These are phyloP conservation scores for Drosophila mayri DNA, from an alignment of 1,140 invertebrate genomes.

Conservation along the genomic window DNA sequence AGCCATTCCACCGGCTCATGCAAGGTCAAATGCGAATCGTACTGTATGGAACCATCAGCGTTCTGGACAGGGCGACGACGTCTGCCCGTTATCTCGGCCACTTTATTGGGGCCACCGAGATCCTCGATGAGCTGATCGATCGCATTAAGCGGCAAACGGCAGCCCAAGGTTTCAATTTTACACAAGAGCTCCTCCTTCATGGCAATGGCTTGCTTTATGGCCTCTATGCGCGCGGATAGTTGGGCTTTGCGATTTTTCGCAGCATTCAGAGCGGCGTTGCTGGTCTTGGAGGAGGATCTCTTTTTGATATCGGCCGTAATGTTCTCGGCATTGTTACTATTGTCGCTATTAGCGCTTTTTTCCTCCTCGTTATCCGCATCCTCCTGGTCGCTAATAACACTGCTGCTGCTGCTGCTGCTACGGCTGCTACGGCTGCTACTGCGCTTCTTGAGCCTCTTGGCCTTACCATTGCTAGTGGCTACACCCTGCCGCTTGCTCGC, in stretches of 20 bases:
- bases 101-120: constrained; percentile 98
- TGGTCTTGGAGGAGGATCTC: no score
- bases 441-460: no score
- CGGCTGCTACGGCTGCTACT: no score
- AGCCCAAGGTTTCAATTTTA: constrained; percentile 94
- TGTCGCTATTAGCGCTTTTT: no score
- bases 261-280: no score
- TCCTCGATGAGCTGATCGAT: constrained; percentile 99
- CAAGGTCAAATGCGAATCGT: constrained; percentile 96
- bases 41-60: constrained; percentile 94
- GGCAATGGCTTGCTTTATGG: constrained; percentile 92
- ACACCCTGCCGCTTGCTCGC: constrained; percentile 24
- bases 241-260: constrained; percentile 85
- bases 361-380: no score
- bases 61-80: constrained; percentile 98
- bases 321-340: no score
- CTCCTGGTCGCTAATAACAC: no score
- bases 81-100: constrained; percentile 99
- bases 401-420: no score
- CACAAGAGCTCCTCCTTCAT: constrained; percentile 97
- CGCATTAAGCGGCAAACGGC: constrained; percentile 97
- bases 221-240: constrained; percentile 88
- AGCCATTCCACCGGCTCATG: constrained; percentile 98
- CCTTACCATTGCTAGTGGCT: no score
- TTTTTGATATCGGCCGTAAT: no score